A percentile compares a stretch with the other conserved stretches of the same genome.
Evolutionary conservation across 2,888 invertebrate genomes (phyloP).

Genomic region (Electrophaes corylata): DNA sequence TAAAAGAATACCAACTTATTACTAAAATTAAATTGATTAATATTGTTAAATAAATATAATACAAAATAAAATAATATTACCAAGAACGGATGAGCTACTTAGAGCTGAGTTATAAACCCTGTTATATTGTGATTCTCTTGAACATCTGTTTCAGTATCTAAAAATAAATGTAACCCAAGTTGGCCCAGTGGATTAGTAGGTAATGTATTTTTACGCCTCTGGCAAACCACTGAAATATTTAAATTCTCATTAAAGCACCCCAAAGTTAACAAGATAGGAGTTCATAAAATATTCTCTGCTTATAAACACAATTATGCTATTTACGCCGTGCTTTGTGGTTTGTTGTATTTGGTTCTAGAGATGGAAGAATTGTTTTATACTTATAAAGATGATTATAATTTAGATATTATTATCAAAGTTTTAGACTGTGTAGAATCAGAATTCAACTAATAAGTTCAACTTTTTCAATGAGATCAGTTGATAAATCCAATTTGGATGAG

Average conservation of each 20-base stretch:
- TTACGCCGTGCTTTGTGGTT: conserved; percentile 18
- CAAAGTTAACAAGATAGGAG: conserved; percentile 49
- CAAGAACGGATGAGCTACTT: too few species aligned
- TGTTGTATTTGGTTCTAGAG: not conserved
- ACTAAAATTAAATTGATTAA: too few species aligned
- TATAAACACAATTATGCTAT: conserved; percentile 44
- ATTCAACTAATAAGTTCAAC: too few species aligned
- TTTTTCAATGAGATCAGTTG: too few species aligned
- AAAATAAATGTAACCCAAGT: conserved; percentile 31
- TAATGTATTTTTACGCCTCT: conserved; percentile 42
- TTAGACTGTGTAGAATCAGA: too few species aligned
- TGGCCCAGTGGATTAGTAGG: conserved; percentile 40
- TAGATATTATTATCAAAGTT: too few species aligned
- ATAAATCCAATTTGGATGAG: too few species aligned
- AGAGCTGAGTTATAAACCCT: too few species aligned
- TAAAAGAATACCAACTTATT: too few species aligned
- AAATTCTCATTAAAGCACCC: conserved; percentile 57
- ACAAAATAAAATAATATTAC: too few species aligned
- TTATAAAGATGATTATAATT: too few species aligned
- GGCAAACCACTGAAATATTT: conserved; percentile 52
- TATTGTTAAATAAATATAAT: too few species aligned
- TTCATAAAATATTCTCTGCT: conserved; percentile 51
- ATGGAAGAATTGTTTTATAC: not conserved
- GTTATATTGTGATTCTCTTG: not conserved
- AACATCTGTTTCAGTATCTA: not conserved